A percentile compares a stretch with the other conserved stretches of the same genome.
These are phyloP conservation scores for Donacobius atricapilla DNA, from an alignment of 2,113 vertebrate genomes.

Conservation along the genomic window DNA sequence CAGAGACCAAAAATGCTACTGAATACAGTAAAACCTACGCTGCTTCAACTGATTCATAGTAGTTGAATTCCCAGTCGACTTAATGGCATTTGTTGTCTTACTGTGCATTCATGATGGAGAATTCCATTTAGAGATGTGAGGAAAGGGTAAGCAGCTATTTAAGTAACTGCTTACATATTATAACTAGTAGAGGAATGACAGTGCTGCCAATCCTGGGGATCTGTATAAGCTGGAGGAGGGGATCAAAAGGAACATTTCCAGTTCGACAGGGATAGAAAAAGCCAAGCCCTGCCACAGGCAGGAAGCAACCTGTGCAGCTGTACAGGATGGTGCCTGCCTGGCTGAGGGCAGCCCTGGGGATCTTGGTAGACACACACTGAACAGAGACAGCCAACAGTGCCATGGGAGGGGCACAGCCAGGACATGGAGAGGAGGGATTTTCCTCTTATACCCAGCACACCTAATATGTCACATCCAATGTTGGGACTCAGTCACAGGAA, in stretches of 20 bases:
- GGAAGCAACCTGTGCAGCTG: background rate
- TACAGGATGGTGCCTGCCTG: background rate
- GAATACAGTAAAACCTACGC: background rate
- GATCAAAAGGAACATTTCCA: background rate
- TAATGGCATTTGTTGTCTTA: background rate
- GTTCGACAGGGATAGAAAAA: background rate
- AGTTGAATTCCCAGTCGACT: background rate
- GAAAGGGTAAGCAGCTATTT: background rate
- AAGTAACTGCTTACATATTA: background rate
- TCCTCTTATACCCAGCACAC: background rate
- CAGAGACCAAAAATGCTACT: background rate
- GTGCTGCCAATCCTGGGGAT: background rate
- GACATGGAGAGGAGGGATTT: accelerated
- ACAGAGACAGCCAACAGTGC: background rate
- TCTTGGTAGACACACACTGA: background rate
- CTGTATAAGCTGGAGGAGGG: background rate
- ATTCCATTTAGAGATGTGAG: background rate
- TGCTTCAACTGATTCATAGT: background rate
- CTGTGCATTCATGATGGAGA: background rate
- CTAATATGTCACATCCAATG: background rate
- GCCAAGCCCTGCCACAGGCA: background rate
- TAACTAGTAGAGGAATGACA: background rate
- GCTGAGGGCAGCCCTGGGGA: accelerated
- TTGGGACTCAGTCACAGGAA: background rate
- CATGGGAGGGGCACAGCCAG: background rate